Evolutionary conservation across 2,113 vertebrate genomes (phyloP), one percentile per base, ranked within the genome.

Genomic region (Lophius piscatorius): DNA sequence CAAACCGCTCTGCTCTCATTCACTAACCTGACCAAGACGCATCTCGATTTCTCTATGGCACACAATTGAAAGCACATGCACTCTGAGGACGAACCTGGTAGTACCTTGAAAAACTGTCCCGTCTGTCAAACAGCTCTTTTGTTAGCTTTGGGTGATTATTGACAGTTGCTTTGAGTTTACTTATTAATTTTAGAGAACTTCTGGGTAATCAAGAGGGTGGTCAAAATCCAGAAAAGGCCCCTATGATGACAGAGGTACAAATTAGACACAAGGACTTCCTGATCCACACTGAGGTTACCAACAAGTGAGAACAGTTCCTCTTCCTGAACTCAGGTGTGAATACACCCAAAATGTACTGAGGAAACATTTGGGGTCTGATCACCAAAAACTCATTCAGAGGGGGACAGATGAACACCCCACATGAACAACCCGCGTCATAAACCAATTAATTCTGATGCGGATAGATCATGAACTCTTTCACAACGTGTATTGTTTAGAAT

Each of bases 11-110:
- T 59, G 36, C 61, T 73, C 72, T 20, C 34, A 5, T 60, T 80
- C 71, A 58, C 31, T 57, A 42, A 38, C 58, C 59, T 73, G 57
- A 82, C 74, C 42, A 4, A 82, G 52, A 59, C 47, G 55, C 18
- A 31, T 76, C 78, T 87, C 77, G 67, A 88, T 88, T 87, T 85
- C 70, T 78, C 74, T 63, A 33, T 54, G 26, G 52, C 51, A 64
- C 34, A 52, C 85, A 88, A 89, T 90, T 70, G 81, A 89, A 91
- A 89, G 83, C 87, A 90, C 76, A 89, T 85, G 88, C 69, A 74
- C 60, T 68, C 69, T 70, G 36, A 48, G 64, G 50, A 66, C 82
- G 59, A 84, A 70, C 77, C 81, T 40, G 83, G 80, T 80, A 80
- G 75, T 83, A 75, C 71, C 68, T 77, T 84, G 56, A 61, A 76